Evolutionary conservation across 1,140 invertebrate species (phyloP), one percentile per base, ranked within the genome.

Genomic region (Pseudachorutes palmiensis): DNA sequence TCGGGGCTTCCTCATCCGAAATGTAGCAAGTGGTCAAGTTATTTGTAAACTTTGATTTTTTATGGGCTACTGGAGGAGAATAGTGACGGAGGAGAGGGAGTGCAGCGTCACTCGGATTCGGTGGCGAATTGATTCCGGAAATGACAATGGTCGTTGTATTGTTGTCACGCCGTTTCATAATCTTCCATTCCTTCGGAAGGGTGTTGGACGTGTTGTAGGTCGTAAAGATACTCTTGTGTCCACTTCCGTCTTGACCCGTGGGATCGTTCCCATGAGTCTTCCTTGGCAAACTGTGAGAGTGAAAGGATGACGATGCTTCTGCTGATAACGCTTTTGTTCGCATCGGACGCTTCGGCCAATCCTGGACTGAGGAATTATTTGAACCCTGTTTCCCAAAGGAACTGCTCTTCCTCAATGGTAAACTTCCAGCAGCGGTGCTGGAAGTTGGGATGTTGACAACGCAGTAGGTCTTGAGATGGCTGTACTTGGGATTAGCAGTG

Each of bases 391-490:
- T 60, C 26, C 30, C 58, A 30, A 60, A 30, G 14, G 26, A 28
- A 60, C 22, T 32, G 12, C 58, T 60, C 22, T 12, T 9, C 24
- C 24, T 28, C 22, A 29, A n/a, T n/a, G n/a, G n/a, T n/a, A n/a
- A n/a, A n/a, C n/a, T n/a, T n/a, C n/a, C n/a, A n/a, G n/a, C n/a
- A n/a, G n/a, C n/a, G n/a, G n/a, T n/a, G n/a, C n/a, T n/a, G n/a
- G n/a, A n/a, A n/a, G n/a, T n/a, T n/a, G n/a, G n/a, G n/a, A n/a
- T 61, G 16, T 12, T 29, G 9, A 61, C 24, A 22, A 61, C 16
- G 29, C 59, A 61, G 29, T 61, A 61, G 19, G 59, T 28, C 31
- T 63, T 63, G 12, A 63, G 33, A 12, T 63, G 61, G 24, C 59
- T 61, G 59, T 61, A 61, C 31, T 61, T 61, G 5, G 55, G 5